Base-by-base conservation (phyloP, 2,888 invertebrate genomes). In the Caenorhabditis parvicauda region DNA sequence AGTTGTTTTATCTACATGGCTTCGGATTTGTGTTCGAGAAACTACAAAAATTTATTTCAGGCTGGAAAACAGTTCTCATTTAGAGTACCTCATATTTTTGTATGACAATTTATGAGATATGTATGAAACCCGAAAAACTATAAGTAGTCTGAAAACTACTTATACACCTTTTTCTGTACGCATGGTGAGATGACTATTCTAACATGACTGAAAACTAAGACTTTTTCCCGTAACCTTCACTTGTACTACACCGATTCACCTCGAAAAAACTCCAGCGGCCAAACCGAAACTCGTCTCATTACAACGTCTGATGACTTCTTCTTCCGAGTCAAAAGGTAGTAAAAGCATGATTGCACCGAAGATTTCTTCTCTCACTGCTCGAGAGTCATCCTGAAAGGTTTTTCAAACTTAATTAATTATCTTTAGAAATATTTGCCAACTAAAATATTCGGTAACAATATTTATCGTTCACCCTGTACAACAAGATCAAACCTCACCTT, bases 251-350 rank as follows among this genome's bases (percentile, higher is more conserved):
- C 32, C 21, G 19, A 52, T 35, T 43, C 28, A 85, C 86, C 77
- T 84, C 14, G 86, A 86, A 72, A 86, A 86, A 1, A 86, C 81
- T 7, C 86, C 86, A 37, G 84, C 86, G 12, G 86, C 85, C 54
- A 86, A 78, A 3, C 86, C 86, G 79, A 83, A 85, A 44, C 81
- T 77, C n/a, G 86, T 83, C 54, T 84, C 76, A 72, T 86, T 87
- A n/a, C 86, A 86, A 7, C 76, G 57, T 19, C 45, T 17, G 12
- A 85, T 62, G 1, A 83, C 86, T 60, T 86, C 86, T 28, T 84
- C 83, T 57, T 86, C 86, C 6, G 78, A 76, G 32, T 84, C 82
- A 77, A 86, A 86, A 22, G 81, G 79, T 55, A 86, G 72, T 21
- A 86, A 74, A 4, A 83, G 81, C 66, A 85, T 78, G 6, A 86